Evolutionary conservation across 2,113 vertebrate genomes (phyloP), one percentile per base, ranked within the genome.

Genomic region (Rhea americana): DNA sequence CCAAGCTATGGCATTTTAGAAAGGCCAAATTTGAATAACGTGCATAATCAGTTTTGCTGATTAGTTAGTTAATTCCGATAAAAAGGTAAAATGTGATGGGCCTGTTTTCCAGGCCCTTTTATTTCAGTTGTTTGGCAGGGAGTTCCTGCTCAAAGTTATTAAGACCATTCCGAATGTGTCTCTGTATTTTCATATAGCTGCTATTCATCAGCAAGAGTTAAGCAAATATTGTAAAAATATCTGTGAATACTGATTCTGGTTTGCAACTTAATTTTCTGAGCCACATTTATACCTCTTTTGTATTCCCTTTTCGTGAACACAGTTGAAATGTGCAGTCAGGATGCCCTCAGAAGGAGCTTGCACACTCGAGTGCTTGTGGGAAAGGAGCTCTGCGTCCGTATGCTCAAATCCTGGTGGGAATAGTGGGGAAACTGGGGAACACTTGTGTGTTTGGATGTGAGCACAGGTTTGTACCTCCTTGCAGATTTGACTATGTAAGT

Each of bases 1-100:
- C 32, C 73, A 65, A 81, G 82, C 87, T 75, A 21, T 81, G 79
- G 59, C 87, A 89, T 93, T 92, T 93, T 82, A 87, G 47, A 85
- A 93, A 94, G 80, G 87, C 87, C 32, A 75, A 26, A 74, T 92
- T 47, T 67, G 72, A 90, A 93, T 68, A 86, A 77, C 62, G 5
- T 63, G 68, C 82, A 45, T 84, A 65, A 90, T 83, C 59, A 32
- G 56, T 68, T 88, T 21, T 18, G 59, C 45, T n/a, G 4, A 80
- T 92, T 89, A 87, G 92, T 92, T 79, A 76, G 50, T 24, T 91
- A 87, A 72, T 78, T n/a, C 25, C 37, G 25, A 59, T 87, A 20
- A 1, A 39, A 85, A 77, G 72, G 47, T 73, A 90, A 43, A 80
- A 82, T 39, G 14, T 1, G 22, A 82, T 80, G 3, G 17, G 66